These are phyloP conservation scores for Pterobdella sp. DNA, from an alignment of 2,888 invertebrate genomes.

Conservation along the genomic window DNA sequence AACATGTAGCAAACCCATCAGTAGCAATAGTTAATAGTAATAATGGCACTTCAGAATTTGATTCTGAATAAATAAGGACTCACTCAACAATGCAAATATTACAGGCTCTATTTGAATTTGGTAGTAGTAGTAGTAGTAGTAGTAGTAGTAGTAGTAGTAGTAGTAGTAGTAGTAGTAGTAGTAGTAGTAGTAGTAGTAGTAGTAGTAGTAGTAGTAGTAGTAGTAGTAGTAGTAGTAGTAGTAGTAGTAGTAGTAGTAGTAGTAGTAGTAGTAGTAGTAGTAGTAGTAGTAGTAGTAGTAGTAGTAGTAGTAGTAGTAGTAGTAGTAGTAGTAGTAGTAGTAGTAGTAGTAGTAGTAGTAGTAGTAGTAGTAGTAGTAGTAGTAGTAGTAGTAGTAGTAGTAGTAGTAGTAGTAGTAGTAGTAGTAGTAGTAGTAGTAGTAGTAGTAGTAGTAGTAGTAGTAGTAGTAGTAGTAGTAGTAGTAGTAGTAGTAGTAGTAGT, in stretches of 20 bases:
- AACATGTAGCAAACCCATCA: too few relatives aligned
- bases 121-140: conserved; percentile 29
- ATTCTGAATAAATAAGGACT: too few relatives aligned
- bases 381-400: conserved; percentile 3
- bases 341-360: conserved; percentile 20
- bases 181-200: conserved; percentile 32
- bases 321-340: conserved; percentile 32
- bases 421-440: not conserved
- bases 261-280: conserved; percentile 32
- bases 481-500: conserved; percentile 32
- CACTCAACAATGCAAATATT: too few relatives aligned
- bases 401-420: not conserved
- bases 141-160: conserved; percentile 33
- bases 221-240: conserved; percentile 32
- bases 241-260: conserved; percentile 32
- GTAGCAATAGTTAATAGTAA: too few relatives aligned
- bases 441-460: not conserved
- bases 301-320: conserved; percentile 32
- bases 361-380: conserved; percentile 3
- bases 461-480: conserved; percentile 28
- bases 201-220: conserved; percentile 32
- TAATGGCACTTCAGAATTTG: too few relatives aligned
- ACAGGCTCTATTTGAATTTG: too few relatives aligned
- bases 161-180: conserved; percentile 32
- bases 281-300: conserved; percentile 32